These are phyloP conservation scores for Seriola quinqueradiata DNA, from an alignment of 2,113 vertebrate genomes.

Conservation along the genomic window DNA sequence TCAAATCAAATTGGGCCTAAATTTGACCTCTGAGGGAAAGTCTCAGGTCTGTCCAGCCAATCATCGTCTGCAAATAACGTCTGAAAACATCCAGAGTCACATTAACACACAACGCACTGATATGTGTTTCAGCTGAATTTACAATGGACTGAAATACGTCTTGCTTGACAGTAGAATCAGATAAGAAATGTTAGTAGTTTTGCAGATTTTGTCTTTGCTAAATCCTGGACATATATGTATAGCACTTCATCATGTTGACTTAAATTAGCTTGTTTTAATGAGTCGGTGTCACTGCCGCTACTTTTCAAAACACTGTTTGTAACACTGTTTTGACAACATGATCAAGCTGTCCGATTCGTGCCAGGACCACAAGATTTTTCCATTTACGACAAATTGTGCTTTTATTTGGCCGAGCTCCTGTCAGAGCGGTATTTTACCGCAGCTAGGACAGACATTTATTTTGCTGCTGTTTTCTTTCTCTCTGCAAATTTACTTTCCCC, in stretches of 20 bases:
- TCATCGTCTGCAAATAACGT: slow-evolving; percentile 30
- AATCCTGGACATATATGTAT: background rate
- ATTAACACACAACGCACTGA: background rate
- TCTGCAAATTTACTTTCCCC: slow-evolving; percentile 57
- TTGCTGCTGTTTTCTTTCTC: slow-evolving; percentile 1
- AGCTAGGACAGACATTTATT: slow-evolving; percentile 34
- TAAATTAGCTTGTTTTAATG: slow-evolving; percentile 46
- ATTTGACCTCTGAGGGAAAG: slow-evolving; percentile 71
- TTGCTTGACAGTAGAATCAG: too few relatives aligned
- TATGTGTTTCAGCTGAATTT: background rate
- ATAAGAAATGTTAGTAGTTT: background rate
- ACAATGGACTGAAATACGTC: background rate
- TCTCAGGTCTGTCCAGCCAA: slow-evolving; percentile 38
- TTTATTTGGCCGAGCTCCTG: slow-evolving; percentile 34
- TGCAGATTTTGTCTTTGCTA: background rate
- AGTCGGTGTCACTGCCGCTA: slow-evolving; percentile 23
- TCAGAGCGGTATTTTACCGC: slow-evolving; percentile 23
- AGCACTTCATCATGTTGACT: background rate
- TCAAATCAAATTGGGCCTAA: slow-evolving; percentile 65
- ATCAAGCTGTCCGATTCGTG: slow-evolving; percentile 51
- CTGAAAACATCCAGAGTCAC: slow-evolving; percentile 19
- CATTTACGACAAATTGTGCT: slow-evolving; percentile 42
- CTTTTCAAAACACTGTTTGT: slow-evolving; percentile 27
- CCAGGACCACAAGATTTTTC: slow-evolving; percentile 35
- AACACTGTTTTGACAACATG: slow-evolving; percentile 49